Conservation (phyloP, 2,113 vertebrate species). For the Corythornis madagascariensis region DNA sequence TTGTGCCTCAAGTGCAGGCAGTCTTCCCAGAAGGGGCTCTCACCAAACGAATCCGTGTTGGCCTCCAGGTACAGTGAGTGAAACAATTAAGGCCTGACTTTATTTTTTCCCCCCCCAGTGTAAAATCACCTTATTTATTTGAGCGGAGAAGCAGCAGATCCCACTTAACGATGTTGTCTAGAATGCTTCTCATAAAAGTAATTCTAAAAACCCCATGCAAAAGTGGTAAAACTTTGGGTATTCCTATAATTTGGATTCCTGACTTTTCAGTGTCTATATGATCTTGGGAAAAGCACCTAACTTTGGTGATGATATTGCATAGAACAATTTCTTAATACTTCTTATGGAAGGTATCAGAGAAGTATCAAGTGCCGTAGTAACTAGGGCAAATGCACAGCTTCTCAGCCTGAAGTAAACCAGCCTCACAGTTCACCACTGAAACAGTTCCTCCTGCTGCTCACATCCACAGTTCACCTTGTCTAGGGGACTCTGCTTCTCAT, state of each 20-base stretch:
- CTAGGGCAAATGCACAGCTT: neutral
- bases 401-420: neutral
- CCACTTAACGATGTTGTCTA: neutral
- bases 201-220: neutral
- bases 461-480: neutral
- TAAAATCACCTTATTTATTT: neutral
- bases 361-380: neutral
- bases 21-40: constrained; percentile 96
- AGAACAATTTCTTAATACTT: neutral
- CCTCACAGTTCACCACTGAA: neutral
- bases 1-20: constrained; percentile 94
- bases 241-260: neutral
- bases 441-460: neutral
- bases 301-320: neutral
- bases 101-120: neutral
- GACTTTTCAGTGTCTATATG: neutral
- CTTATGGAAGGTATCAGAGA: neutral
- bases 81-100: neutral
- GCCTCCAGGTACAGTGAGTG: constrained; percentile 86
- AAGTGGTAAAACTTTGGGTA: neutral
- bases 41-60: constrained; percentile 95
- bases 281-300: neutral
- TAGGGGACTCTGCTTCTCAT: neutral
- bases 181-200: neutral
- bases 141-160: neutral